These are phyloP conservation scores for Chaetophractus vellerosus DNA, from an alignment of 2,797 vertebrate species.

Conservation along the genomic window DNA sequence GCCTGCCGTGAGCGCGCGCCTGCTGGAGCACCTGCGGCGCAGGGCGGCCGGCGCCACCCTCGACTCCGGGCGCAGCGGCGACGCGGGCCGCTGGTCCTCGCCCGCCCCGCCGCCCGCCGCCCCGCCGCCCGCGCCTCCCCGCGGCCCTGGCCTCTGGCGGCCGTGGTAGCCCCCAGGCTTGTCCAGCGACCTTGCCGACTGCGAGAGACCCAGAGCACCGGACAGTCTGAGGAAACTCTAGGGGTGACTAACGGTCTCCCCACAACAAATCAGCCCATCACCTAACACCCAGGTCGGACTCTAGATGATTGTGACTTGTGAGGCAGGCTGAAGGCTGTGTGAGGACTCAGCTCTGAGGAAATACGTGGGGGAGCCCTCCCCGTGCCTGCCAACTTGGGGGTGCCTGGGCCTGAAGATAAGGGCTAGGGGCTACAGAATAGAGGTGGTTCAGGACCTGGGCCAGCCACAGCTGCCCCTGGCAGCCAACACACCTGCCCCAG, in stretches of 20 bases:
- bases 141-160: slow-evolving; percentile 82
- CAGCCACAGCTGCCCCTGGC: background rate
- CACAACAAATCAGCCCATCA: background rate
- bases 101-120: background rate
- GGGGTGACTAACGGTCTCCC: background rate
- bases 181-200: background rate
- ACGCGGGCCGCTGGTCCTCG: background rate
- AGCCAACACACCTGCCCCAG: background rate
- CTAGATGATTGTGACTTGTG: slow-evolving; percentile 57
- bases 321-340: slow-evolving; percentile 89
- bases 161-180: slow-evolving; percentile 73
- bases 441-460: background rate
- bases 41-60: slow-evolving; percentile 67
- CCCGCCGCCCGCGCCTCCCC: background rate
- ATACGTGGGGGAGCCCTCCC: background rate
- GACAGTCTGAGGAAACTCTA: background rate
- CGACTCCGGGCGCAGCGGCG: slow-evolving; percentile 53
- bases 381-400: background rate
- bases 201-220: background rate
- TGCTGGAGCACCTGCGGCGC: slow-evolving; percentile 90
- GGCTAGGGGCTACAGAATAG: background rate
- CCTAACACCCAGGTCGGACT: background rate
- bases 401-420: background rate
- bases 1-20: slow-evolving; percentile 87
- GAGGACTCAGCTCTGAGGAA: slow-evolving; percentile 77